These are phyloP conservation scores for Paramuricea clavata DNA, from an alignment of 92 coral and sea anemone species.

Conservation along the genomic window DNA sequence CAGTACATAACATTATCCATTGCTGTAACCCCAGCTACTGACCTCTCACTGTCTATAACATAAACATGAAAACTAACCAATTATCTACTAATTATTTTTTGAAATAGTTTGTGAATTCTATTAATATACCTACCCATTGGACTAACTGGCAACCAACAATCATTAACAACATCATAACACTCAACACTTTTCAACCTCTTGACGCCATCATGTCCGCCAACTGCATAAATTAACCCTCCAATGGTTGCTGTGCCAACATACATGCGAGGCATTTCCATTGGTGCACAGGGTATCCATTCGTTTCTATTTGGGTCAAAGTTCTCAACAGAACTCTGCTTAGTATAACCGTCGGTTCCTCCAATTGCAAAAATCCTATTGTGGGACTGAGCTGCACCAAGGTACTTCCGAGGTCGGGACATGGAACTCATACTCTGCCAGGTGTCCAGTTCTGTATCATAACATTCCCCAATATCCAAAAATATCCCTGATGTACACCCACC, in stretches of 20 bases:
- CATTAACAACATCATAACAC: conserved; percentile 92
- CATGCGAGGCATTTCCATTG: conserved; percentile 87
- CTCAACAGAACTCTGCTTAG: conserved; percentile 82
- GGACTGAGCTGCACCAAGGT: conserved; percentile 90
- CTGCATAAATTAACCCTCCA: conserved; percentile 90
- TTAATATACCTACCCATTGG: conserved; percentile 78
- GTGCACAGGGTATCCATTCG: conserved; percentile 73
- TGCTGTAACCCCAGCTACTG: conserved; percentile 92
- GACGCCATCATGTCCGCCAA: conserved; percentile 94
- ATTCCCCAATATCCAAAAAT: conserved; percentile 78
- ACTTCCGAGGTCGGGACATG: conserved; percentile 87
- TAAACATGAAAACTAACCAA: neutral
- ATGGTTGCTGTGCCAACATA: conserved; percentile 84
- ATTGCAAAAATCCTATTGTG: conserved; percentile 87
- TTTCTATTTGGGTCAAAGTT: conserved; percentile 83
- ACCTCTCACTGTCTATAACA: conserved; percentile 79
- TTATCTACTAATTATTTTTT: neutral
- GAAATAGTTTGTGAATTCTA: neutral
- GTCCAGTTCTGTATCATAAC: conserved; percentile 79
- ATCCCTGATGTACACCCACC: conserved; percentile 88
- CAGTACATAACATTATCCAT: conserved; percentile 81
- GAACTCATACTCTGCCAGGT: conserved; percentile 71
- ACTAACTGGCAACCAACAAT: conserved; percentile 84
- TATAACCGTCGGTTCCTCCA: conserved; percentile 90
- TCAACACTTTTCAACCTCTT: conserved; percentile 84